These are phyloP conservation scores for Cisticola juncidis DNA, from an alignment of 2,113 vertebrate genomes.

Conservation along the genomic window DNA sequence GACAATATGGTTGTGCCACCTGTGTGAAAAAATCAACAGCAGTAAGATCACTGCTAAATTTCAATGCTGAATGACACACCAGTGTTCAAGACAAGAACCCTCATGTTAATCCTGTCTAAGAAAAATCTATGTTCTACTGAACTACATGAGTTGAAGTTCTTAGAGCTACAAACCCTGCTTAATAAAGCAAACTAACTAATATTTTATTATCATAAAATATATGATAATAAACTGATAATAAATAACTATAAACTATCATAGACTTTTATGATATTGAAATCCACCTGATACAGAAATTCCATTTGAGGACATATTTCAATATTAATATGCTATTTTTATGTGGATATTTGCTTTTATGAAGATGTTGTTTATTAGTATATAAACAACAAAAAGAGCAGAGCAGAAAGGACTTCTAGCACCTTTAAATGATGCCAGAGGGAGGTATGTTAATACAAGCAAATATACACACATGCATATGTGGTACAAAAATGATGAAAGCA, in stretches of 20 bases:
- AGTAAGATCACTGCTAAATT: neutral
- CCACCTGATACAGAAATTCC: neutral
- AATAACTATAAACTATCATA: neutral
- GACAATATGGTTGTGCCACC: neutral
- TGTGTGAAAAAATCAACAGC: neutral
- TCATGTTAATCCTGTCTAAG: neutral
- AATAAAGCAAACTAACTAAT: neutral
- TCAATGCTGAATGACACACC: neutral
- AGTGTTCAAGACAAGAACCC: neutral
- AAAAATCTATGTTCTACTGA: neutral
- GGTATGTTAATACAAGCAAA: neutral
- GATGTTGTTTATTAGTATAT: neutral
- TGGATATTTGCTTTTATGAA: neutral
- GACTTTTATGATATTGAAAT: neutral
- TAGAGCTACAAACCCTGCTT: neutral
- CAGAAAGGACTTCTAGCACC: neutral
- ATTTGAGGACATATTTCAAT: neutral
- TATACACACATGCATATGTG: too few relatives aligned
- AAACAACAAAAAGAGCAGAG: neutral
- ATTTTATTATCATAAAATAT: too few relatives aligned
- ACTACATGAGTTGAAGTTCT: neutral
- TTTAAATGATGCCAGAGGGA: neutral
- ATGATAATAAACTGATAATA: too few relatives aligned
- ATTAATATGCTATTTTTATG: neutral
- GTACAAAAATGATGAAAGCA: neutral